Base-by-base conservation (phyloP, 1,140 invertebrate genomes). In the Hyles vespertilio region DNA sequence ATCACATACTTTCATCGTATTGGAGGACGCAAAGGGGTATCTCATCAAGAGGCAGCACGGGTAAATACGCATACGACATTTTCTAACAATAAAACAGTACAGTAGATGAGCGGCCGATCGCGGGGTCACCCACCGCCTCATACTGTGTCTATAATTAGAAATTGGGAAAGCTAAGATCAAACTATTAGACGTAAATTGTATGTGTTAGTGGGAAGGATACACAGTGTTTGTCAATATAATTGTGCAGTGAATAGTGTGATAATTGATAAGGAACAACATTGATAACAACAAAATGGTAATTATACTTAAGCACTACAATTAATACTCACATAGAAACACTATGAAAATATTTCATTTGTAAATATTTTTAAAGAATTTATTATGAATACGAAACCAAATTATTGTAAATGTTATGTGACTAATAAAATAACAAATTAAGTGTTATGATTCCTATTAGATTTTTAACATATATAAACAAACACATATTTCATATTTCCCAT, bases 1-100 rank as follows among this genome's bases (percentile, higher is more conserved):
- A 40, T 40, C 36, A 73, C 72, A 65, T 81, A 85, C 79, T 76
- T 55, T 82, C 58, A 64, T 85, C 81, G 69, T 80, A 84, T 69
- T 85, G 77, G 49, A 88, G 72, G 44, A 88, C 82, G 68, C 84
- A 85, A 44, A 87, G 56, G 12, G 85, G 85, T 74, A 88, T 84
- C 74, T 88, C 84, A 56, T 88, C 79, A 46, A 79, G 67, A 55
- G 80, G 65, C 34, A 88, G 62, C 52, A 85, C 80, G 51, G 65
- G 70, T 56, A 85, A 68, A 76, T 84, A 82, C 52, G 69, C 50
- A 63, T 75, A 74, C 57, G 85, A 77, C 83, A 88, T 88, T 44
- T 55, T 68, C 36, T 51, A 32, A 53, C 10, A 59, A 46, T 47
- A 55, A 40, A 33, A 44, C 50, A 49, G 33, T 59, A 12, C 36